Conservation (phyloP, 2,113 vertebrate genomes). For the Ophiodon elongatus region DNA sequence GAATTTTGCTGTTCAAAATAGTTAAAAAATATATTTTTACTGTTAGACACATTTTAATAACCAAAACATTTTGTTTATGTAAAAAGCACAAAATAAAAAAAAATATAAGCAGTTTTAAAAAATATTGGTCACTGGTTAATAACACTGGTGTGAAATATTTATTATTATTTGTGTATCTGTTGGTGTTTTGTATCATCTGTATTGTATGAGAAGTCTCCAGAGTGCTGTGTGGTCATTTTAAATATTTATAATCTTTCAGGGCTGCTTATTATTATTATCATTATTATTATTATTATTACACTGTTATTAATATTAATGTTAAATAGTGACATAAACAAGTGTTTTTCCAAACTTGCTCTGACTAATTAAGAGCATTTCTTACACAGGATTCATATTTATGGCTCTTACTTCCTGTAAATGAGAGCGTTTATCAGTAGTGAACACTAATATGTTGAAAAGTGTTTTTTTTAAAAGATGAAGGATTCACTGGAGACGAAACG, state of each 20-base stretch:
- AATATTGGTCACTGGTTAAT: too few species aligned
- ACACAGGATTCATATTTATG: not conserved
- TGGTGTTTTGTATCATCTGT: not conserved
- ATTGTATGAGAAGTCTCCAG: not conserved
- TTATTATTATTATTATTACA: not conserved
- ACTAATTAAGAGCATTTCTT: not conserved
- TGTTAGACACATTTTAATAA: too few species aligned
- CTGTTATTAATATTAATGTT: not conserved
- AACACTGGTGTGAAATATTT: constrained; percentile 6
- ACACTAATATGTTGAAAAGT: too few species aligned
- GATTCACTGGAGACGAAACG: constrained; percentile 37
- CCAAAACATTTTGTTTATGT: too few species aligned
- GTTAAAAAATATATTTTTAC: too few species aligned
- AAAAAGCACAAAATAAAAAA: too few species aligned
- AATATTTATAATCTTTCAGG: not conserved
- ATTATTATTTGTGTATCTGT: not conserved
- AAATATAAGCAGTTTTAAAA: too few species aligned
- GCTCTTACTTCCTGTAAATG: not conserved
- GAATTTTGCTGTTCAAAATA: too few species aligned
- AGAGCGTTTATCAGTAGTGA: not conserved
- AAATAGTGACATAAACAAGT: not conserved
- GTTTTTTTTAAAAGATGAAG: constrained; percentile 35
- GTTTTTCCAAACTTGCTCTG: not conserved
- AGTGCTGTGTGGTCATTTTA: not conserved
- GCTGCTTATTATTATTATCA: too few species aligned